Evolutionary conservation across 2,888 invertebrate genomes (phyloP), one percentile per base, ranked within the genome.

Genomic region (Agonopterix alstromeriana): DNA sequence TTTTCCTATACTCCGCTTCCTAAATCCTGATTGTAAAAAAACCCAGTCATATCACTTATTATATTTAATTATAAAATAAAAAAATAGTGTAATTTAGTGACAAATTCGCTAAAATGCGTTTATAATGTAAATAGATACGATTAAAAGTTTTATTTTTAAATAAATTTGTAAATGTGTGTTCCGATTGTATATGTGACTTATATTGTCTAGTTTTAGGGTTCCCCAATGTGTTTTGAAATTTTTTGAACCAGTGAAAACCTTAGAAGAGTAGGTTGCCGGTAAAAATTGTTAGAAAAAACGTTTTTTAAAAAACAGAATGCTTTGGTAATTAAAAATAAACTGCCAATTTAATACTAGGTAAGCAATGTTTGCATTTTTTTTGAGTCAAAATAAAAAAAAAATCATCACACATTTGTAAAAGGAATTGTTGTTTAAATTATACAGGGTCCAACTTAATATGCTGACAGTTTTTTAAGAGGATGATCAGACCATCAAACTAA

Each of bases 91-190:
- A 27, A 27, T 75, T 73, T 75, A 79, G 78, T 75, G 67, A 71
- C 56, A 47, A 63, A 67, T 67, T 69, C 63, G 65, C 68, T 71
- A 73, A 74, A 64, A 59, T 67, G 57, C 62, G 57, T 68, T 52
- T 48, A 48, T 49, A 48, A 46, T 50, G 47, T 51, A 52, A 49
- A 48, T 51, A 51, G 35, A 44, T 43, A 48, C 27, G 17, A 35
- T 10, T 67, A 65, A 67, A 62, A 65, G 55, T 62, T 66, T 60
- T 70, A 67, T 65, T 72, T 69, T 67, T 63, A 63, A 70, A 66
- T 48, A 58, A 67, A 64, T 79, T 78, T 86, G 82, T 85, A 82
- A 76, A 86, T 85, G 83, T 84, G 86, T 82, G 80, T 70, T 72
- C 68, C 65, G 70, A 73, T 68, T 81, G 82, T 86, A 82, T 77